Base-by-base conservation (phyloP, 2,888 invertebrate genomes). In the Tenthredo notha region DNA sequence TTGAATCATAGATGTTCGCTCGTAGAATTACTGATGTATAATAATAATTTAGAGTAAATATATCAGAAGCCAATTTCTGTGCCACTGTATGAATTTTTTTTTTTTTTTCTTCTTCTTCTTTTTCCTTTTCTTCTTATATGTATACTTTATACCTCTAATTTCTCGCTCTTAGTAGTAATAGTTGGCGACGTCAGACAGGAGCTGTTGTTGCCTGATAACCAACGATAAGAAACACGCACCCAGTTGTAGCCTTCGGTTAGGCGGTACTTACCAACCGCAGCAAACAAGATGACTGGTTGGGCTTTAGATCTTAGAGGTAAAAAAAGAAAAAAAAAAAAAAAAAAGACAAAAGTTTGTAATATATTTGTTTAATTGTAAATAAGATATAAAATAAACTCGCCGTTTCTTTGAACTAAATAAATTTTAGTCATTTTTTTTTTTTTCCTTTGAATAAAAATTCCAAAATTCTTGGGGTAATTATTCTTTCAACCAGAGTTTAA, bases 151-250 rank as follows among this genome's bases (percentile, higher is more conserved):
- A 9, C 50, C 50, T 77, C 33, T 77, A 47, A 54, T 77, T 40
- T 33, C 54, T 77, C 40, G 21, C 21, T 80, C 37, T 80, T 80
- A 80, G 80, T 58, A 61, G 58, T 37, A 58, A 61, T 58, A 61
- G 58, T 21, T 21, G 21, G 61, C 61, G 40, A 61, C 80, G 58
- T 58, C 58, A 80, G 58, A 58, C 37, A 80, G 61, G 61, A 80
- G 50, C 80, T n/a, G 40, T 80, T 37, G 80, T 58, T 80, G 58
- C 58, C 40, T 40, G 80, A 80, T 80, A 80, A 80, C n/a, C 18
- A 21, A 15, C n/a, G 80, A 80, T 80, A 80, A 80, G 80, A 61
- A 80, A 80, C 80, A 80, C 80, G 80, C 80, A 80, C 33, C 4
- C 33, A 61, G 21, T 7, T 2, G 6, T 10, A 77, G 77, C 77